phyloP scores from a whole-genome alignment of 2,113 vertebrate species.

The Aptenodytes forsteri region DNA sequence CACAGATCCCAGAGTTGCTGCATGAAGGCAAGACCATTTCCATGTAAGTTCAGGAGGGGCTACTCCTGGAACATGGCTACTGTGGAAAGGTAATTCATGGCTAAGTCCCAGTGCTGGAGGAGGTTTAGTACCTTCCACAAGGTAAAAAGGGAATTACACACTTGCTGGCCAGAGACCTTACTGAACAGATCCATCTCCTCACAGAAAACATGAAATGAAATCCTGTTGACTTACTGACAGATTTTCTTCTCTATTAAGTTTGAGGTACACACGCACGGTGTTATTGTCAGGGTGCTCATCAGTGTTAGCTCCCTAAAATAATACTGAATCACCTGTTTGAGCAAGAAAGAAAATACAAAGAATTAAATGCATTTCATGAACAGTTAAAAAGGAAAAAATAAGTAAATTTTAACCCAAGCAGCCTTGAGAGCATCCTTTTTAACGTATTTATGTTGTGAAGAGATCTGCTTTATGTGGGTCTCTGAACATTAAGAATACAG shows the following conservation, averaged over 20 bases:
- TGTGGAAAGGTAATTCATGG: neutral
- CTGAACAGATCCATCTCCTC: neutral
- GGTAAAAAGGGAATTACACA: neutral
- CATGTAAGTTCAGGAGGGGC: neutral
- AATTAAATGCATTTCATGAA: neutral
- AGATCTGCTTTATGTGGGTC: neutral
- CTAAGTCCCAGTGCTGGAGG: neutral
- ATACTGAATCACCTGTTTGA: neutral
- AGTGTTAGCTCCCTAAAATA: neutral
- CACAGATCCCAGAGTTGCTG: neutral
- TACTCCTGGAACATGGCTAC: neutral
- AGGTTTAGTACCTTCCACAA: neutral
- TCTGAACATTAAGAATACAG: neutral
- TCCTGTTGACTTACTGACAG: neutral
- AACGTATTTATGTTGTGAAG: conserved; percentile 8
- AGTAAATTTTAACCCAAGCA: neutral
- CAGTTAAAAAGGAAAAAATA: neutral
- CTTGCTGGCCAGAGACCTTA: neutral
- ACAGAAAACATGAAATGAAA: neutral
- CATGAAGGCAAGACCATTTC: neutral
- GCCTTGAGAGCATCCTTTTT: neutral
- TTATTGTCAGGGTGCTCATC: neutral
- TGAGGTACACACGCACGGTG: neutral
- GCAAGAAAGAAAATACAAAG: neutral
- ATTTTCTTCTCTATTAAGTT: neutral